These are phyloP conservation scores for Micrastur ruficollis DNA, from an alignment of 2,797 vertebrate genomes.

Conservation along the genomic window DNA sequence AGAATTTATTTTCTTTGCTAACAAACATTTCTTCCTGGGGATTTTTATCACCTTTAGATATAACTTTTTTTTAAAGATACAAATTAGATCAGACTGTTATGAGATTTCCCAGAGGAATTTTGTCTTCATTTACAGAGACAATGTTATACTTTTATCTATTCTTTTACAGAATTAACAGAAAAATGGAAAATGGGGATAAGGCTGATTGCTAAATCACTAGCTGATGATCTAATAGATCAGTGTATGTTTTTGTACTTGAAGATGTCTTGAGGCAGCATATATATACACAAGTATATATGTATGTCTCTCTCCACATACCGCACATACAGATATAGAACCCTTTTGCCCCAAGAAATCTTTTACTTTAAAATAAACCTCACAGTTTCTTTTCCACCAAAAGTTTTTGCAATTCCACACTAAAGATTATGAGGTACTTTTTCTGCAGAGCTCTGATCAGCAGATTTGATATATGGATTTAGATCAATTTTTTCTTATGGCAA, in stretches of 20 bases:
- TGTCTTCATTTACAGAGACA: constrained; percentile 49
- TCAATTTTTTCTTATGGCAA: constrained; percentile 84
- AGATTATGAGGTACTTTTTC: constrained; percentile 66
- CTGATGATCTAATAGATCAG: not conserved
- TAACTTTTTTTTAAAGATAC: constrained; percentile 43
- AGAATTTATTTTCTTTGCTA: constrained; percentile 75
- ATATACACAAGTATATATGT: not conserved
- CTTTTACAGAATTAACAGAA: not conserved
- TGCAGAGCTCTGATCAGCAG: constrained; percentile 80
- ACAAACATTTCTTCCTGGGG: constrained; percentile 63
- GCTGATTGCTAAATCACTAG: not conserved
- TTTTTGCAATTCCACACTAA: constrained; percentile 51
- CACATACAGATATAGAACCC: not conserved
- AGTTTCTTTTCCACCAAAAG: constrained; percentile 2
- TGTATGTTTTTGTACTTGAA: constrained; percentile 9
- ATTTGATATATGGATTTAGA: constrained; percentile 83
- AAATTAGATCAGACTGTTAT: constrained; percentile 66
- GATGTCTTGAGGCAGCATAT: not conserved
- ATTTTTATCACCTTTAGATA: constrained; percentile 62
- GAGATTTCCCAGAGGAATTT: constrained; percentile 62
- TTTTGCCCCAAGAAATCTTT: not conserved
- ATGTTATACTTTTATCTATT: not conserved
- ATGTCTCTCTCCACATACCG: not conserved
- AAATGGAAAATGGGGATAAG: not conserved
- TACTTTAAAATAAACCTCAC: not conserved